Conservation (phyloP, 2,113 vertebrate species). For the Rhegmatorhina hoffmannsi region DNA sequence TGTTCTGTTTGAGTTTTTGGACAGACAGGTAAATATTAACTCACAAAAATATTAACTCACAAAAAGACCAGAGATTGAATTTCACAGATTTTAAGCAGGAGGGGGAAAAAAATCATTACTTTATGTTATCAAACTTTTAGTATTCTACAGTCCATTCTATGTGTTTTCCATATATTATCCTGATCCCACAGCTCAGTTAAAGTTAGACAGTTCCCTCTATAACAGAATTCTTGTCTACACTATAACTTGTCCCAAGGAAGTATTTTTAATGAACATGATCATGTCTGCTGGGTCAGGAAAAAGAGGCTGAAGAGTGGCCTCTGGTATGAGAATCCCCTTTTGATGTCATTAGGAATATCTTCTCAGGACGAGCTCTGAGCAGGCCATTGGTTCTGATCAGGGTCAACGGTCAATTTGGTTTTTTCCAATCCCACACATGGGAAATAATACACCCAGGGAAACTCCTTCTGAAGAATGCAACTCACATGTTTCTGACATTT, state of each 20-base stretch:
- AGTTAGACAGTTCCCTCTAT: not conserved
- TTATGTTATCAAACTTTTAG: not conserved
- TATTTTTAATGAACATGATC: not conserved
- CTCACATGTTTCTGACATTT: not conserved
- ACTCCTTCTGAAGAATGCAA: not conserved
- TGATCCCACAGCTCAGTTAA: not conserved
- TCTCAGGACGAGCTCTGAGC: not conserved
- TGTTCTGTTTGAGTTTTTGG: not conserved
- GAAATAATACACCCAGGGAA: not conserved
- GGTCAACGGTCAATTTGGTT: not conserved
- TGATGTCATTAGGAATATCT: not conserved
- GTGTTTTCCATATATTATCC: not conserved
- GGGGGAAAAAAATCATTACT: not conserved
- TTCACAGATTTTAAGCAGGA: not conserved
- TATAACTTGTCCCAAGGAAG: not conserved
- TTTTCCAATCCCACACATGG: not conserved
- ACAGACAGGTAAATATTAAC: not conserved
- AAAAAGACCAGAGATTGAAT: not conserved
- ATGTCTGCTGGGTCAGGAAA: not conserved
- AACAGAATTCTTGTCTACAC: not conserved
- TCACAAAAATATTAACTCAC: not conserved
- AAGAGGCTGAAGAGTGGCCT: not conserved
- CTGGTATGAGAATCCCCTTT: not conserved
- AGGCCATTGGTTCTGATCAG: not conserved
- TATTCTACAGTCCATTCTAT: not conserved